phyloP scores from a whole-genome alignment of 2,113 vertebrate genomes.

The Tor tambroides region DNA sequence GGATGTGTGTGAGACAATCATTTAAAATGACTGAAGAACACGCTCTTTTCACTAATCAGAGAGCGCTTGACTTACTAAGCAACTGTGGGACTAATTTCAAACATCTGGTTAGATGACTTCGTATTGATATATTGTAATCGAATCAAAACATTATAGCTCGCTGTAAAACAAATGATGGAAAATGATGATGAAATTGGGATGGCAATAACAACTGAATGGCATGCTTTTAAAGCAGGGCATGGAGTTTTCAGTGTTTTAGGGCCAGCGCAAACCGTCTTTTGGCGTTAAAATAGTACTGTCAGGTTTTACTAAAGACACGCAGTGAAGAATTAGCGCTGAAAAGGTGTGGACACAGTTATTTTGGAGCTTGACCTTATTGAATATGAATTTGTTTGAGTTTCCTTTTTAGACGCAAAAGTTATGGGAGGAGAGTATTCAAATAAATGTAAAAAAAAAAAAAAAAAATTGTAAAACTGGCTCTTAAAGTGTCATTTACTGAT shows the following conservation, averaged over 20 bases:
- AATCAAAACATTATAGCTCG: conserved; percentile 36
- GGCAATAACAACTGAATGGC: background rate
- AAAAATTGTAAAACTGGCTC: too few species aligned
- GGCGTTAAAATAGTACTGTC: too few species aligned
- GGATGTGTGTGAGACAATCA: conserved; percentile 26
- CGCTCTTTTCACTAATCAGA: conserved; percentile 42
- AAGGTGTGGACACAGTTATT: too few species aligned
- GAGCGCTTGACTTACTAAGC: conserved; percentile 31
- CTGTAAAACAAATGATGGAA: conserved; percentile 12
- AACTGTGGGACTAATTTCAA: conserved; percentile 37
- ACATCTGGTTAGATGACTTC: conserved; percentile 45
- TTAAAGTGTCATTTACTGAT: too few species aligned
- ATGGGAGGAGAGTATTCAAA: too few species aligned
- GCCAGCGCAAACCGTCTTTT: too few species aligned
- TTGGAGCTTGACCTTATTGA: too few species aligned
- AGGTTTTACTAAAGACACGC: too few species aligned
- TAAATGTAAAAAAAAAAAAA: too few species aligned
- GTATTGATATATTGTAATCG: background rate
- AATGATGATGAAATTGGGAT: background rate
- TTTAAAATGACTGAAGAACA: conserved; percentile 18
- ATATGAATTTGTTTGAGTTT: too few species aligned
- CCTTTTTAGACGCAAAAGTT: too few species aligned
- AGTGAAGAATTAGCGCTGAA: too few species aligned
- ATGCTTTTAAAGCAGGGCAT: background rate
- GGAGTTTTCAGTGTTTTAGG: background rate